Conservation (phyloP, 2,888 invertebrate species). For the Ypsolopha sequella region DNA sequence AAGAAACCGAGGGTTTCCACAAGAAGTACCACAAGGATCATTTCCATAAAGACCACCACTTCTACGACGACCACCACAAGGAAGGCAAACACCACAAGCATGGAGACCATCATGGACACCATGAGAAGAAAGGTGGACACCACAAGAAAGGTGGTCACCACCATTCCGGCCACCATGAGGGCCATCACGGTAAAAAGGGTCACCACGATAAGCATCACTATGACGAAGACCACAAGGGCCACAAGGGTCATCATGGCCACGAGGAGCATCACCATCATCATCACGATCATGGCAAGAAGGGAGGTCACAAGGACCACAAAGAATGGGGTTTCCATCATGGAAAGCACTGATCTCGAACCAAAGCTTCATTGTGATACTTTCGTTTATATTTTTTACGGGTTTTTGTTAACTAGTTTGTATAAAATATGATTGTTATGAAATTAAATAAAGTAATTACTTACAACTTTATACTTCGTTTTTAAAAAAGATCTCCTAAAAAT, state of each 20-base stretch:
- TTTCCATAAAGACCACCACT: slow-evolving; percentile 9
- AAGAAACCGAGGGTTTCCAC: slow-evolving; percentile 8
- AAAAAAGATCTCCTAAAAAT: too few relatives aligned
- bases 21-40: slow-evolving; percentile 10
- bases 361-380: slow-evolving; percentile 1
- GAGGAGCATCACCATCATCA: slow-evolving; percentile 61
- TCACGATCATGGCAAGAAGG: slow-evolving; percentile 63
- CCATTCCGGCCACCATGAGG: slow-evolving; percentile 54
- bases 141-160: slow-evolving; percentile 64
- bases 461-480: too few relatives aligned
- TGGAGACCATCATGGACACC: slow-evolving; percentile 57
- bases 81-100: slow-evolving; percentile 59
- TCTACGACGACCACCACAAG: slow-evolving; percentile 10
- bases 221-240: slow-evolving; percentile 57
- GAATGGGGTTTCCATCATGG: slow-evolving; percentile 61
- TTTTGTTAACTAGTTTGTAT: slow-evolving; percentile 3
- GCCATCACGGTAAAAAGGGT: slow-evolving; percentile 55
- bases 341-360: slow-evolving; percentile 37
- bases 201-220: slow-evolving; percentile 61
- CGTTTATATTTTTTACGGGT: not conserved
- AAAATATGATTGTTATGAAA: not conserved
- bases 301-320: slow-evolving; percentile 55
- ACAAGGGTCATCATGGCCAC: slow-evolving; percentile 61
- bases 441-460: not conserved
- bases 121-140: slow-evolving; percentile 47